Percentiles rank a stretch among this genome's conserved stretches.
Conservation (phyloP, 1,140 invertebrate genomes). For the Adelges cooleyi region DNA sequence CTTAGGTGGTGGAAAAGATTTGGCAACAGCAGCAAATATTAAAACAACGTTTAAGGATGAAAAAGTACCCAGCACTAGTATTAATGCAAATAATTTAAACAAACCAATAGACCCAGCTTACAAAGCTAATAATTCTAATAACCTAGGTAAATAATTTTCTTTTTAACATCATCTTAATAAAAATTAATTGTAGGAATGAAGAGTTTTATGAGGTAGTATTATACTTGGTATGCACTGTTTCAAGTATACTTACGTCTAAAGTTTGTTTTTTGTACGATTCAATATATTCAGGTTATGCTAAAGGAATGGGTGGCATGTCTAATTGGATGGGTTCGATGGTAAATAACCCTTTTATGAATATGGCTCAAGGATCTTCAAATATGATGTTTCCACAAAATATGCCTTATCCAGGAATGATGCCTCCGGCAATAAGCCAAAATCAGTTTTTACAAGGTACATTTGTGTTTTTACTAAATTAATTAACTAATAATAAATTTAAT, state of each 20-base stretch:
- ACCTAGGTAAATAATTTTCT: slow-evolving; percentile 10
- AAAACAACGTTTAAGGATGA: neutral
- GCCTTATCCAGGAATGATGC: slow-evolving; percentile 23
- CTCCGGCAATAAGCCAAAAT: slow-evolving; percentile 13
- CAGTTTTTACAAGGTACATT: slow-evolving; percentile 28
- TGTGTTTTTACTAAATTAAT: no score
- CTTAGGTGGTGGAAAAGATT: slow-evolving; percentile 63
- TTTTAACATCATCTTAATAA: no score
- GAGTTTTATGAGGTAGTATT: no score
- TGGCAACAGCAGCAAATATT: slow-evolving; percentile 55
- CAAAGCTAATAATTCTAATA: slow-evolving; percentile 12
- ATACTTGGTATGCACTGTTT: no score
- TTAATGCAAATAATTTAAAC: slow-evolving; percentile 5
- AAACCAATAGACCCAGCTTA: neutral
- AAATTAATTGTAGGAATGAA: no score
- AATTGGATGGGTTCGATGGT: slow-evolving; percentile 22
- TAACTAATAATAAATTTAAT: no score
- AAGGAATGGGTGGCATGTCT: slow-evolving; percentile 2
- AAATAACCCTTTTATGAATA: slow-evolving; percentile 14
- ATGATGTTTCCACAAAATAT: slow-evolving; percentile 25
- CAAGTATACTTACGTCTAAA: no score
- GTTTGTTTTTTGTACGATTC: no score
- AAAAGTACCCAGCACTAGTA: neutral
- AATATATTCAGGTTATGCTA: slow-evolving; percentile 6
- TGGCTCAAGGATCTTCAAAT: slow-evolving; percentile 22